These are phyloP conservation scores for Philopedon plagiatum DNA, from an alignment of 2,888 invertebrate genomes.

Conservation along the genomic window DNA sequence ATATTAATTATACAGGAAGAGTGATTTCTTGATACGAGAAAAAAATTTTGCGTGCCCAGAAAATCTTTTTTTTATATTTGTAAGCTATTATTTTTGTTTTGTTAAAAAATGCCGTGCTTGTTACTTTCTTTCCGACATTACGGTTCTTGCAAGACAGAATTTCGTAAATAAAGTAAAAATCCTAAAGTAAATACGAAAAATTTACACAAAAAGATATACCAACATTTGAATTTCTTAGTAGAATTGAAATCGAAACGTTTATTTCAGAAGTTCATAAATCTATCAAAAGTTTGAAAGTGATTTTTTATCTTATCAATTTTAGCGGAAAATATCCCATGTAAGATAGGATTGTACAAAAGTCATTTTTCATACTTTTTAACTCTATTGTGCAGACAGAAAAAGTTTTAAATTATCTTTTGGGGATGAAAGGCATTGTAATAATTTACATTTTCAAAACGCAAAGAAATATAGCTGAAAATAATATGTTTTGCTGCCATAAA, in stretches of 20 bases:
- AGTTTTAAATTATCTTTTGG: not conserved
- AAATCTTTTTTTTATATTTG: too few relatives aligned
- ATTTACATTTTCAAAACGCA: not conserved
- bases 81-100: too few relatives aligned
- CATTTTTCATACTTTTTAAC: constrained; percentile 10
- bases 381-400: not conserved
- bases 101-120: too few relatives aligned
- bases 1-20: too few relatives aligned
- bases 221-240: not conserved
- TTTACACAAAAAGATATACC: not conserved
- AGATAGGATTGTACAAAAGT: not conserved
- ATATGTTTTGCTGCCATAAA: not conserved
- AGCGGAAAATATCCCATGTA: not conserved
- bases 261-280: constrained; percentile 4
- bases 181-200: not conserved
- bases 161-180: too few relatives aligned
- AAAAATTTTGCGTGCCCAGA: too few relatives aligned
- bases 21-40: too few relatives aligned
- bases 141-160: too few relatives aligned
- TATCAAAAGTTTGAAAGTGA: not conserved
- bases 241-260: not conserved
- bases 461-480: not conserved
- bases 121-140: too few relatives aligned
- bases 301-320: constrained; percentile 7
- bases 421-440: not conserved